A percentile compares a stretch with the other conserved stretches of the same genome.
Evolutionary conservation across 2,797 vertebrate genomes (phyloP).

Genomic region (Hyperoplus lanceolatus): DNA sequence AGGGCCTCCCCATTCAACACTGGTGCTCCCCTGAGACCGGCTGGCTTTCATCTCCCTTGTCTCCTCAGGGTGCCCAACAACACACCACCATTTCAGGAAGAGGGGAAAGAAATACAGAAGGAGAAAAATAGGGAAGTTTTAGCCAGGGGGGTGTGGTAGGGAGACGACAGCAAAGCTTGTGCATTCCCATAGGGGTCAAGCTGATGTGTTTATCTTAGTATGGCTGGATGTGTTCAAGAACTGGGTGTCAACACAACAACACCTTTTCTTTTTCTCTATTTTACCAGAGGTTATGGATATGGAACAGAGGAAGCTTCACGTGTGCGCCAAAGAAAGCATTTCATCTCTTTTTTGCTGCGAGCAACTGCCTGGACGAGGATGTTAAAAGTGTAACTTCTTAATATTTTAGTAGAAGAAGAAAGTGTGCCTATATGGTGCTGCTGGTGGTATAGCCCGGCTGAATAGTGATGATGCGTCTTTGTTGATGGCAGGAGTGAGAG

Average conservation of each 20-base stretch:
- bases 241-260: conserved; percentile 27
- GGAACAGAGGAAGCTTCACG: conserved; percentile 15
- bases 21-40: conserved; percentile 73
- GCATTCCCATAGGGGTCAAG: conserved; percentile 57
- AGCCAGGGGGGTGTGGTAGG: conserved; percentile 32
- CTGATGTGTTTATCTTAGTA: conserved; percentile 55
- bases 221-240: conserved; percentile 13
- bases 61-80: conserved; percentile 82
- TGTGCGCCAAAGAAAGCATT: conserved; percentile 33
- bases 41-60: conserved; percentile 81
- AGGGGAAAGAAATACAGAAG: conserved; percentile 40
- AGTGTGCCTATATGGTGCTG: conserved; percentile 26
- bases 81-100: conserved; percentile 61
- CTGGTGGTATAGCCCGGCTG: conserved; percentile 27
- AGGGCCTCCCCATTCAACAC: conserved; percentile 68
- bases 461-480: conserved; percentile 60
- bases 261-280: conserved; percentile 8
- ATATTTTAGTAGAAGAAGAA: conserved; percentile 43
- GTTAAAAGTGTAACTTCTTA: conserved; percentile 40
- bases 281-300: conserved; percentile 46
- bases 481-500: conserved; percentile 56
- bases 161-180: conserved; percentile 26
- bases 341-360: conserved; percentile 26
- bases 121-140: conserved; percentile 50
- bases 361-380: conserved; percentile 24